phyloP scores from a whole-genome alignment of 1,140 invertebrate species.

The Hypothenemus hampei region DNA sequence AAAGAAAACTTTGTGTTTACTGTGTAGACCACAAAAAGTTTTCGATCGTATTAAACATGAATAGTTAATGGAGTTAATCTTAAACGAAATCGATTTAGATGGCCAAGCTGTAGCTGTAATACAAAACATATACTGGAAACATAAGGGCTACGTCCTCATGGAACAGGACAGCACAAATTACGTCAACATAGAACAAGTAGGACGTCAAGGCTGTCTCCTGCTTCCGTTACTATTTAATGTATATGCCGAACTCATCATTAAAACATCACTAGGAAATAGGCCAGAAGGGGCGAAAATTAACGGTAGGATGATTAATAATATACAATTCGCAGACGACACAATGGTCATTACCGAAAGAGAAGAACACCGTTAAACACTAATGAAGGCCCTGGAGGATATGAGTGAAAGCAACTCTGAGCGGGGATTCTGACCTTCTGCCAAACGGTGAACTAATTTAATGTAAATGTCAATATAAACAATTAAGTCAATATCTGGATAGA shows the following conservation, averaged over 20 bases:
- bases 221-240: constrained; percentile 42
- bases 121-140: constrained; percentile 14
- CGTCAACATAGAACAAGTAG: constrained; percentile 30
- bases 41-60: constrained; percentile 20
- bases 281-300: constrained; percentile 28
- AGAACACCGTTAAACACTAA: constrained; percentile 23
- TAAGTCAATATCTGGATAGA: no score
- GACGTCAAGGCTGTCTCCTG: constrained; percentile 39
- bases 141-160: constrained; percentile 15
- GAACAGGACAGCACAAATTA: constrained; percentile 23
- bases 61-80: constrained; percentile 14
- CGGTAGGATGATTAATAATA: constrained; percentile 28
- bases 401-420: no score
- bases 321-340: constrained; percentile 35
- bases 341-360: constrained; percentile 25
- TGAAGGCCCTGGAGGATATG: constrained; percentile 14
- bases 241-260: constrained; percentile 32
- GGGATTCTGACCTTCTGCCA: no score
- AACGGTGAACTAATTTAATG: no score
- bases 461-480: no score
- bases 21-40: constrained; percentile 20
- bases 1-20: constrained; percentile 7
- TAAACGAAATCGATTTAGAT: constrained; percentile 18
- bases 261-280: constrained; percentile 20
- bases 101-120: constrained; percentile 17